Conservation (phyloP, 2,797 vertebrate genomes). For the Clarias fuscus region DNA sequence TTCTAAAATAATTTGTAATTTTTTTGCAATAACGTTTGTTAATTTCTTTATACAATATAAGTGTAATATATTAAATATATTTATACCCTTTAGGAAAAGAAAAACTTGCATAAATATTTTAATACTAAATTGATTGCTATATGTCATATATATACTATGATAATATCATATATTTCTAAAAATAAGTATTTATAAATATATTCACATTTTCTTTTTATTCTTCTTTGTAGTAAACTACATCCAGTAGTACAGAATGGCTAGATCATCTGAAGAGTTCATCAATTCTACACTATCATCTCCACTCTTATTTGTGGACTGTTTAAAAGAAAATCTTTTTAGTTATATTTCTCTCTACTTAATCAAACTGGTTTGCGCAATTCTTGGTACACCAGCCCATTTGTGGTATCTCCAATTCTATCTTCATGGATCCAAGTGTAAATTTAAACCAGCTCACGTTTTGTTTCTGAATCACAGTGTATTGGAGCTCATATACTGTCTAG, state of each 20-base stretch:
- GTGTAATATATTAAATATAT: too few relatives aligned
- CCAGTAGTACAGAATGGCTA: background rate
- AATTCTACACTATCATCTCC: background rate
- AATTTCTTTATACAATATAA: too few relatives aligned
- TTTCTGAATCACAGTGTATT: background rate
- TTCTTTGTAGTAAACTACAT: background rate
- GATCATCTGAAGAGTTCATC: background rate
- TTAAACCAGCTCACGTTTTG: background rate
- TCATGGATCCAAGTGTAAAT: background rate
- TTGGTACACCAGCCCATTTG: background rate
- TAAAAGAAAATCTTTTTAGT: background rate
- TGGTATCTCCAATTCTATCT: background rate
- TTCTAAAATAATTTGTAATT: too few relatives aligned
- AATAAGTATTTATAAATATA: too few relatives aligned
- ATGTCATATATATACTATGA: too few relatives aligned
- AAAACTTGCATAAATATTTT: too few relatives aligned
- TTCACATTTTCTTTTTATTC: too few relatives aligned
- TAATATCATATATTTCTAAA: too few relatives aligned
- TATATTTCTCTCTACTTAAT: background rate
- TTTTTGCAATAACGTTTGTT: too few relatives aligned
- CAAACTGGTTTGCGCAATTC: background rate
- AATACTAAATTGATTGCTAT: too few relatives aligned
- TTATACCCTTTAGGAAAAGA: too few relatives aligned
- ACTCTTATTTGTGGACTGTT: background rate
- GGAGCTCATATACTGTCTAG: conserved; percentile 1